Base-by-base conservation (phyloP, 2,113 vertebrate species). In the Gadus macrocephalus region DNA sequence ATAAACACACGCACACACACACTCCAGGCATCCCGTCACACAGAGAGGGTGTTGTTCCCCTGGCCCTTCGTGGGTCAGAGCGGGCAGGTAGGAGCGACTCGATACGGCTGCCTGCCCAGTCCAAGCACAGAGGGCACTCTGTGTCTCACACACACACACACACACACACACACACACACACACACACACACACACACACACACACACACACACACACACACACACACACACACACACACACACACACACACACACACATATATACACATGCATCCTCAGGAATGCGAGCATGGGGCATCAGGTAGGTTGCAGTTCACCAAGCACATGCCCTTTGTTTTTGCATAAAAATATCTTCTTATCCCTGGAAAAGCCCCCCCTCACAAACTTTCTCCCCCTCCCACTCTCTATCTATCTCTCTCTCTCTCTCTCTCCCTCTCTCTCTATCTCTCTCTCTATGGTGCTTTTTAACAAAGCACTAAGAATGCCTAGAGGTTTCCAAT, bases 11-110 rank as follows among this genome's bases (percentile, higher is more conserved):
- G 20, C 73, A 25, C 83, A 87, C 75, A 78, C 79, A 72, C 83
- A 85, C 75, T 81, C 60, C 15, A 76, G 77, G 78, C 84, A 81
- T 35, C 66, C 77, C 71, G 83, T 67, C 78, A 77, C 75, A 90
- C 81, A 89, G 84, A 89, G 83, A 83, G 78, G 76, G 69, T 77
- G 82, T 88, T 88, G 89, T 89, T 89, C 77, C 69, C 68, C n/a
- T 28, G 75, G 76, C 76, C 78, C 71, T 73, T 83, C 66, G 79
- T 64, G 2, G 83, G 74, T 78, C 79, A 73, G 66, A 7, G 70
- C 70, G 68, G 68, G 80, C 88, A 88, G 86, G 87, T 87, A 79
- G 76, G 71, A 86, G 80, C 67, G 83, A 88, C 86, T 81, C 64
- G 75, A 79, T 86, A 81, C 85, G 80, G 83, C 84, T 78, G 75